A percentile compares a stretch with the other conserved stretches of the same genome.
These are phyloP conservation scores for Jacana jacana DNA, from an alignment of 2,113 vertebrate genomes.

Conservation along the genomic window DNA sequence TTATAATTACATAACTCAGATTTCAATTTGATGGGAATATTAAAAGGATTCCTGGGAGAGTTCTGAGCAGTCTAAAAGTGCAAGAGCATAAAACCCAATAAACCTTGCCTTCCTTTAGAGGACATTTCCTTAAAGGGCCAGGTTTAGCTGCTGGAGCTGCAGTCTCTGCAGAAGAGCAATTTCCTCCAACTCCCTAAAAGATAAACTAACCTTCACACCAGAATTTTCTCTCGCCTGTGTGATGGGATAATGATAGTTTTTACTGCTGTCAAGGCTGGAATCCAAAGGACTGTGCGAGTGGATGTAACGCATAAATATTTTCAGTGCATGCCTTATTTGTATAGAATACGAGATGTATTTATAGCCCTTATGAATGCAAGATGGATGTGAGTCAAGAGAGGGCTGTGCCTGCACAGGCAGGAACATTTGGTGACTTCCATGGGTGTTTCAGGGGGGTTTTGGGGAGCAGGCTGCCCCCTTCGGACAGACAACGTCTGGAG, in stretches of 20 bases:
- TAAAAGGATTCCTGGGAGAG: constrained; percentile 66
- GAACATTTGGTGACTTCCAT: neutral
- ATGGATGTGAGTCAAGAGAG: neutral
- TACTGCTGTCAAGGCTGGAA: neutral
- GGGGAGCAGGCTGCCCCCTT: neutral
- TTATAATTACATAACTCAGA: constrained; percentile 59
- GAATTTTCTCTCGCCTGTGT: neutral
- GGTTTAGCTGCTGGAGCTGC: neutral
- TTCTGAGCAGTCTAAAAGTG: constrained; percentile 40
- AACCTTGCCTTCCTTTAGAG: constrained; percentile 35
- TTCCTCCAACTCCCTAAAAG: neutral
- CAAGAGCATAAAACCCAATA: constrained; percentile 27
- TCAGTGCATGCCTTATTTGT: neutral
- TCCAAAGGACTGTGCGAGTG: neutral
- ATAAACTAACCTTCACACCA: neutral
- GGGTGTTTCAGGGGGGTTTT: fast-evolving
- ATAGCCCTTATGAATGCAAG: constrained; percentile 9
- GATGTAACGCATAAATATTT: constrained; percentile 15
- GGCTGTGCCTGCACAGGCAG: neutral
- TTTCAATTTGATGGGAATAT: constrained; percentile 71
- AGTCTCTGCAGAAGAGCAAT: neutral
- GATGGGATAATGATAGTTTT: neutral
- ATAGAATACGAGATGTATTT: neutral
- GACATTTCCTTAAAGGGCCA: constrained; percentile 53
- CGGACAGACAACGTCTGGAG: fast-evolving